These are phyloP conservation scores for Egretta garzetta DNA, from an alignment of 2,113 vertebrate genomes.

Conservation along the genomic window DNA sequence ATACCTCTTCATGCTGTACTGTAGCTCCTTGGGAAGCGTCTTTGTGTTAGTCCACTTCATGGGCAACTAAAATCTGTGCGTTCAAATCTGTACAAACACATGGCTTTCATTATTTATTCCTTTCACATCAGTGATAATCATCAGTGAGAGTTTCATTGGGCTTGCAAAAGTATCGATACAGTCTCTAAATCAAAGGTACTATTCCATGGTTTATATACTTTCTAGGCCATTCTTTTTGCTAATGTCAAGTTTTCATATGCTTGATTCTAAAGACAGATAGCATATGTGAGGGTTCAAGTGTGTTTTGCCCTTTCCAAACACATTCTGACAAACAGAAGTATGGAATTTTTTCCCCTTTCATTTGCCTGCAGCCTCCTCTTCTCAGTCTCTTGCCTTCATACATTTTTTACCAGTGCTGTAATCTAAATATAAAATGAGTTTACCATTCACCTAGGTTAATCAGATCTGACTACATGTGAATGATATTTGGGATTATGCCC, in stretches of 20 bases:
- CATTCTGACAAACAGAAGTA: not conserved
- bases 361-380: not conserved
- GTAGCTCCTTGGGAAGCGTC: not conserved
- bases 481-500: constrained; percentile 43
- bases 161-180: not conserved
- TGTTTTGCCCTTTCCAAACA: not conserved
- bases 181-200: not conserved
- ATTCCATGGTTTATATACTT: not conserved
- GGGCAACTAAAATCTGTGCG: not conserved
- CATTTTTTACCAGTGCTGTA: constrained; percentile 32
- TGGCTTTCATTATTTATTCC: not conserved
- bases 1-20: not conserved
- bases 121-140: not conserved
- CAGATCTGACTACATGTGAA: constrained; percentile 52
- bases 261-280: not conserved
- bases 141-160: not conserved
- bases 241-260: not conserved
- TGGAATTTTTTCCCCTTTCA: not conserved
- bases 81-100: not conserved
- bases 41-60: not conserved
- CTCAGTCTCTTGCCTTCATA: not conserved
- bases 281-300: not conserved
- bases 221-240: not conserved
- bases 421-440: constrained; percentile 44
- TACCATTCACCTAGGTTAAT: constrained; percentile 44